Conservation (phyloP, 2,888 invertebrate species). For the Drosophila affinis region DNA sequence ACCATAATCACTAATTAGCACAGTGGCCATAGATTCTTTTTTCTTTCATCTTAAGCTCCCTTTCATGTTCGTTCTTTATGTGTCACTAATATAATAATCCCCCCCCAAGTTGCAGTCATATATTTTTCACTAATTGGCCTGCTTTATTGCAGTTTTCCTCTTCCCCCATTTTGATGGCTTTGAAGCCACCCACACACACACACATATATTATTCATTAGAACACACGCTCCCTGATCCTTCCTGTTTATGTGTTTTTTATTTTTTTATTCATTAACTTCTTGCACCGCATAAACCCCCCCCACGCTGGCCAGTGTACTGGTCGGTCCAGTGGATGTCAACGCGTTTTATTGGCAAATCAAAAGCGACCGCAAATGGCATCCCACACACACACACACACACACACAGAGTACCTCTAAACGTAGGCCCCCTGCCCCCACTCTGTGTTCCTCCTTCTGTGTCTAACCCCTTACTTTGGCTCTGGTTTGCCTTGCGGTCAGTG, state of each 20-base stretch:
- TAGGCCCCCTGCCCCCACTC: neutral
- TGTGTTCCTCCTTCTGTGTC: neutral
- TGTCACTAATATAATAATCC: neutral
- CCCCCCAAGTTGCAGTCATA: neutral
- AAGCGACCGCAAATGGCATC: constrained; percentile 42
- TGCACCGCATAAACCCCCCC: constrained; percentile 10
- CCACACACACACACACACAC: neutral
- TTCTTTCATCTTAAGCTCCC: too few species aligned
- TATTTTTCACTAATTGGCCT: neutral
- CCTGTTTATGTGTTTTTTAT: constrained; percentile 15
- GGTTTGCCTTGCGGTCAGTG: constrained; percentile 67
- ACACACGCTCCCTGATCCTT: constrained; percentile 1
- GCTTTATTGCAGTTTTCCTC: neutral
- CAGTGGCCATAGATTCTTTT: too few species aligned
- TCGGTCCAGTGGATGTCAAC: constrained; percentile 30
- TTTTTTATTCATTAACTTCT: constrained; percentile 39
- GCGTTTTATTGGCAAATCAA: constrained; percentile 51
- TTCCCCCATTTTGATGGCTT: neutral
- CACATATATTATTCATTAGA: constrained; percentile 28
- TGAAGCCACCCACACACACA: neutral
- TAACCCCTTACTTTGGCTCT: constrained; percentile 21
- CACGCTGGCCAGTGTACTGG: neutral
- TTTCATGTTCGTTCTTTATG: neutral
- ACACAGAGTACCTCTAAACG: neutral
- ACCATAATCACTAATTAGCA: too few species aligned